Percentiles rank a stretch among this genome's conserved stretches.
These are phyloP conservation scores for Heliconius ethilla DNA, from an alignment of 2,888 invertebrate genomes.

Conservation along the genomic window DNA sequence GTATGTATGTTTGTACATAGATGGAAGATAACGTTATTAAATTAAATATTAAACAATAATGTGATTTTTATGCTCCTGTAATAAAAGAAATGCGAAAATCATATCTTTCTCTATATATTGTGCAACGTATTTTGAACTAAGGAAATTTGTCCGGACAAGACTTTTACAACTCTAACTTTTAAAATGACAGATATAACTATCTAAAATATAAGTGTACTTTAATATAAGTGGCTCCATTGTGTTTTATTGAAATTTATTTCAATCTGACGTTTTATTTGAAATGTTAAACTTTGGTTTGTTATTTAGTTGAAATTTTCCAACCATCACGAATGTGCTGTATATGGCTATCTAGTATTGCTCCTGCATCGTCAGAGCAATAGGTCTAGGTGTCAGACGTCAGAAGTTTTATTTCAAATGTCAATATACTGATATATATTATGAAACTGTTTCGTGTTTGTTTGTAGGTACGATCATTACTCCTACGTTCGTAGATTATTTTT, in stretches of 20 bases:
- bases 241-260: neutral
- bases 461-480: neutral
- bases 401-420: conserved; percentile 50
- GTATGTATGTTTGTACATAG: neutral
- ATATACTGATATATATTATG: neutral
- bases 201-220: neutral
- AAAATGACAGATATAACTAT: neutral
- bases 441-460: neutral
- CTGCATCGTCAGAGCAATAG: conserved; percentile 54
- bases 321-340: conserved; percentile 26
- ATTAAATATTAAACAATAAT: neutral
- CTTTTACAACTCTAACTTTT: neutral
- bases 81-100: neutral
- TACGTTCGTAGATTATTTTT: neutral
- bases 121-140: neutral
- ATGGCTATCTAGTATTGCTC: conserved; percentile 29
- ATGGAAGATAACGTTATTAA: neutral
- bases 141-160: neutral
- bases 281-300: conserved; percentile 8
- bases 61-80: neutral
- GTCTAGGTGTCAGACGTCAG: conserved; percentile 54
- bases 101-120: neutral
- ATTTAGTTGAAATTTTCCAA: conserved; percentile 6
- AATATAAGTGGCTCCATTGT: neutral
- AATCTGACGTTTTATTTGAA: neutral